These are phyloP conservation scores for Pimpla rufipes DNA, from an alignment of 2,888 invertebrate genomes.

Conservation along the genomic window DNA sequence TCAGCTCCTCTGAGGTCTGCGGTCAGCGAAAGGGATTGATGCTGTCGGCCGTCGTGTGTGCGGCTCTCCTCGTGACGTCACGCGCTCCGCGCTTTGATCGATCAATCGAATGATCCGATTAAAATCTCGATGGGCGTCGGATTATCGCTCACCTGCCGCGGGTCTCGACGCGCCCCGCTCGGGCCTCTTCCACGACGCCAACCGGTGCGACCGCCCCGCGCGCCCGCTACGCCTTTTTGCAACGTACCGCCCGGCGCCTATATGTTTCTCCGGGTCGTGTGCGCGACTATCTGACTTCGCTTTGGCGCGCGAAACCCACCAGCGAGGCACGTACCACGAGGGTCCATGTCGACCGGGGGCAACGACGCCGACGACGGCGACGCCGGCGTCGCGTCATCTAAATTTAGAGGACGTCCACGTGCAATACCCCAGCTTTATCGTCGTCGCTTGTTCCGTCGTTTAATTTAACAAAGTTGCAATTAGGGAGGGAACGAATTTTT, in stretches of 20 bases:
- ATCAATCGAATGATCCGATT: conserved; percentile 82
- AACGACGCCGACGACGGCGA: conserved; percentile 48
- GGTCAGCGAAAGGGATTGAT: conserved; percentile 45
- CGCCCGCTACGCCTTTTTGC: conserved; percentile 30
- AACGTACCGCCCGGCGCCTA: background rate
- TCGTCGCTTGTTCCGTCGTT: conserved; percentile 12
- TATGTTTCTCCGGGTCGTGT: conserved; percentile 33
- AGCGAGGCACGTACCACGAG: conserved; percentile 48
- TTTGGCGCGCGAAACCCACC: conserved; percentile 29
- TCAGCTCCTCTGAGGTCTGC: conserved; percentile 32
- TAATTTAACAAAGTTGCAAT: background rate
- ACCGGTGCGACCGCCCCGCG: conserved; percentile 5
- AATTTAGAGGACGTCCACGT: conserved; percentile 64
- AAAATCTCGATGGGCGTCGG: conserved; percentile 76
- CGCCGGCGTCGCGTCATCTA: conserved; percentile 68
- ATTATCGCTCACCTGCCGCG: conserved; percentile 62
- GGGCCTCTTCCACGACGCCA: conserved; percentile 29
- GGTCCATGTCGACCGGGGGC: conserved; percentile 54
- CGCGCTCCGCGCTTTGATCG: conserved; percentile 78
- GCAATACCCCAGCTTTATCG: conserved; percentile 35
- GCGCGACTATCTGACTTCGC: conserved; percentile 25
- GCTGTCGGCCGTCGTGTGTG: conserved; percentile 24
- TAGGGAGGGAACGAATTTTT: background rate
- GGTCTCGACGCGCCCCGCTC: background rate
- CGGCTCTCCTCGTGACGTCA: conserved; percentile 75